phyloP scores from a whole-genome alignment of 2,888 invertebrate genomes.

The Epinotia nisella region DNA sequence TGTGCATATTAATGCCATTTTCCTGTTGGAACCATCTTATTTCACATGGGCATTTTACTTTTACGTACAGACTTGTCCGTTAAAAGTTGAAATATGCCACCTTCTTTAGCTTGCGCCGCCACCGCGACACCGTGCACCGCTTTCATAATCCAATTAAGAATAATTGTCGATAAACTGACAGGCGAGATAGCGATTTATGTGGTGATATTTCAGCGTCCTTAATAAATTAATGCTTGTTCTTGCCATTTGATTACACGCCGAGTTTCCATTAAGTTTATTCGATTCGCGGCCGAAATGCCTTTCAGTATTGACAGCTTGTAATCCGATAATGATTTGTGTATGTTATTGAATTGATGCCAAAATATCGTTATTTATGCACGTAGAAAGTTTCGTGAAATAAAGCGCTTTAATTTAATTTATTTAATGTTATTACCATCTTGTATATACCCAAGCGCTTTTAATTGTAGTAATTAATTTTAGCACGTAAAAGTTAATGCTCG shows the following conservation, averaged over 20 bases:
- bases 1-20: too few relatives aligned
- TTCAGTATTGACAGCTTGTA: conserved; percentile 71
- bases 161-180: conserved; percentile 85
- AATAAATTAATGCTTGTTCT: conserved; percentile 85
- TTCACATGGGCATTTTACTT: neutral
- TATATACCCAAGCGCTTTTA: neutral
- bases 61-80: neutral
- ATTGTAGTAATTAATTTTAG: conserved; percentile 16
- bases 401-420: too few relatives aligned
- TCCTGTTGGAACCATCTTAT: too few relatives aligned
- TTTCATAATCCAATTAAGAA: conserved; percentile 85
- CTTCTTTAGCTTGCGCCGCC: conserved; percentile 54
- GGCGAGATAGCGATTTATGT: conserved; percentile 81
- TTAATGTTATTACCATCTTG: too few relatives aligned
- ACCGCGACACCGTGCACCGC: conserved; percentile 65
- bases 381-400: conserved; percentile 31
- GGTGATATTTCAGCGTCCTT: conserved; percentile 84
- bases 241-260: conserved; percentile 79
- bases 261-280: conserved; percentile 77
- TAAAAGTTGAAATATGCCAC: neutral
- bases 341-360: conserved; percentile 45
- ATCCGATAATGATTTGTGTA: conserved; percentile 67
- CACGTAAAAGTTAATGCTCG: neutral
- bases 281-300: conserved; percentile 66
- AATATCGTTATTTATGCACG: conserved; percentile 40